These are phyloP conservation scores for Tetraodon nigroviridis DNA, from an alignment of 2,113 vertebrate genomes.

Conservation along the genomic window DNA sequence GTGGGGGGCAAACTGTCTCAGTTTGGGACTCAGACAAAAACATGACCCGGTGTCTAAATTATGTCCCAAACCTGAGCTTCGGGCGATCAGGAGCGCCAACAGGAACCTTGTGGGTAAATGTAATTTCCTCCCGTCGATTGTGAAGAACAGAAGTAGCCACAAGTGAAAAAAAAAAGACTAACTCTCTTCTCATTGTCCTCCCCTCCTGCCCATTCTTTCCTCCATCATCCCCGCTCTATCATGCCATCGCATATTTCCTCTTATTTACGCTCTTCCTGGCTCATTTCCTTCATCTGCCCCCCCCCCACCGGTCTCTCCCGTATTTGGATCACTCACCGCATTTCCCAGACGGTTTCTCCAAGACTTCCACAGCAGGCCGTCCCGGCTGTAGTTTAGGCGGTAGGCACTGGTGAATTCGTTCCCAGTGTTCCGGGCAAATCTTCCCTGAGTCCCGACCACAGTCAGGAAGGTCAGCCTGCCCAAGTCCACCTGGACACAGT, in stretches of 20 bases:
- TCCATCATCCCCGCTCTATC: slow-evolving; percentile 9
- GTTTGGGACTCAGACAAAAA: not conserved
- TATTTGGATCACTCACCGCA: slow-evolving; percentile 60
- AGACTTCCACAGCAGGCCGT: slow-evolving; percentile 80
- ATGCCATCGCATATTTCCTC: slow-evolving; percentile 13
- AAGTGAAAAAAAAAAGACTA: not conserved
- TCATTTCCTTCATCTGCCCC: not conserved
- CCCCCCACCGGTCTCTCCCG: not conserved
- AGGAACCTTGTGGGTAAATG: slow-evolving; percentile 25
- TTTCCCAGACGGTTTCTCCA: slow-evolving; percentile 82
- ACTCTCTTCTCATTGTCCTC: slow-evolving; percentile 1
- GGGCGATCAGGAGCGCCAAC: not conserved
- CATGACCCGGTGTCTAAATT: not conserved
- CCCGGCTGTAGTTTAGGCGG: slow-evolving; percentile 83
- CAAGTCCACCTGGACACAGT: slow-evolving; percentile 76
- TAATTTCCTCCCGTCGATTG: slow-evolving; percentile 34
- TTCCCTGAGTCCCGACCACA: slow-evolving; percentile 85
- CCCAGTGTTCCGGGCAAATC: slow-evolving; percentile 79
- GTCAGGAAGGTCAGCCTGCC: slow-evolving; percentile 83
- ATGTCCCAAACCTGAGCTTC: not conserved
- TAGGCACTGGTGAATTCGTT: slow-evolving; percentile 85
- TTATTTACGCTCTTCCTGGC: slow-evolving; percentile 12
- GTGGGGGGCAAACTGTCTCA: not conserved
- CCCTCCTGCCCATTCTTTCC: slow-evolving; percentile 13
- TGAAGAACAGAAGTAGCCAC: slow-evolving; percentile 29